Conservation (phyloP, 2,113 vertebrate species). For the Microtus pennsylvanicus region DNA sequence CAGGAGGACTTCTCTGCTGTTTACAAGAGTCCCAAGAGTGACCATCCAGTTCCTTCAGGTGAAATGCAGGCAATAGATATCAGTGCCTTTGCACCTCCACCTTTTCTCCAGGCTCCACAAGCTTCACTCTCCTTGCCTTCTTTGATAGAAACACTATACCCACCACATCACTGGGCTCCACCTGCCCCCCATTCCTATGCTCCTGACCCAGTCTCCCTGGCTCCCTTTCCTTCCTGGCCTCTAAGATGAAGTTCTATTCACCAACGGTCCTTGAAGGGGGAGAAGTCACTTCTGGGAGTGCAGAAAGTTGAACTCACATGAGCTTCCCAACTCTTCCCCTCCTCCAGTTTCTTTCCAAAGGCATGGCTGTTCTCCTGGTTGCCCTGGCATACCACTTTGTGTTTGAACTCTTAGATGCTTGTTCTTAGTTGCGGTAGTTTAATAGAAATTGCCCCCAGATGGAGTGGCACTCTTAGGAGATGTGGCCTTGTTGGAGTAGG, state of each 20-base stretch:
- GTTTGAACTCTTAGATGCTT: background rate
- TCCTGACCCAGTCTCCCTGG: background rate
- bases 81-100: background rate
- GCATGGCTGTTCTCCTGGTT: background rate
- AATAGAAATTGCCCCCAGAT: background rate
- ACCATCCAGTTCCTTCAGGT: background rate
- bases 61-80: background rate
- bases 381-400: background rate
- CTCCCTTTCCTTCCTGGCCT: background rate
- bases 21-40: background rate
- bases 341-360: background rate
- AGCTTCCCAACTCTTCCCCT: background rate
- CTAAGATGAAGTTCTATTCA: background rate
- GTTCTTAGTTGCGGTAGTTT: background rate
- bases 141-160: background rate
- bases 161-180: background rate
- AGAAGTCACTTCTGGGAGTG: background rate
- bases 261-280: background rate
- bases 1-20: background rate
- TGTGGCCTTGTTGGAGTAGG: too few relatives aligned
- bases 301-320: background rate
- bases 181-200: background rate
- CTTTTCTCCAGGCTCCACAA: background rate
- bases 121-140: background rate
- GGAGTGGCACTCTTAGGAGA: background rate